Base-by-base conservation (phyloP, 2,113 vertebrate genomes). In the Stomatorhinus ivindoensis region DNA sequence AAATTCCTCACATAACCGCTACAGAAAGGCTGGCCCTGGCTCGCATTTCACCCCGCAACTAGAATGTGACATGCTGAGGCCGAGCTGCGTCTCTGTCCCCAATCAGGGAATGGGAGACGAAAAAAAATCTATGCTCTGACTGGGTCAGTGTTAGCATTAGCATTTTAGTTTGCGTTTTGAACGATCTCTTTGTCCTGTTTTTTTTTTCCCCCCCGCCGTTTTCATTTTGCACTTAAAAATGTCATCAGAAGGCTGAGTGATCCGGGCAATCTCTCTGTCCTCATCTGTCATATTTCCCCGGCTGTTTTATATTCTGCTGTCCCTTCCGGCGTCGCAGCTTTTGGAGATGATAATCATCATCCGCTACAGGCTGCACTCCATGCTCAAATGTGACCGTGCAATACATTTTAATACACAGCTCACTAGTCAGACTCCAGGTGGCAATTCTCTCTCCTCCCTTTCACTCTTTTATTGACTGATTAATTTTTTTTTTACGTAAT, bases 331-430 rank as follows among this genome's bases (percentile, higher is more conserved):
- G 15, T 42, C 17, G 31, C 11, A 19, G 73, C 73, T 80, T 80
- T 80, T 80, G 73, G 73, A 80, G 73, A 80, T 80, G 73, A 80
- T 80, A 42, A 80, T 80, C 31, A 80, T 80, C 73, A 42, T 42
- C 73, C 17, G 73, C 73, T 39, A 76, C 35, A 35, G 35, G 69
- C 35, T 42, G 31, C 73, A 5, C 73, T 19, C 35, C 15, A 17
- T 39, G 15, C 73, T 80, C 73, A 80, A 80, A 35, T 42, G 73
- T 13, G 35, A 80, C 35, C 73, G 35, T 39, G 15, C 11, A 2
- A 80, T 80, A 80, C 73, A 42, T 80, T 80, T 80, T 80, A 80
- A 80, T 80, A 80, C 15, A 8, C 73, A 80, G 73, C 35, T 80
- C 17, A 42, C 11, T 42, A 80, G 35, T 80, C 15, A 80, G 73